Evolutionary conservation across 2,888 invertebrate genomes (phyloP), one percentile per base, ranked within the genome.

Genomic region (Tromatobia lineatoria): DNA sequence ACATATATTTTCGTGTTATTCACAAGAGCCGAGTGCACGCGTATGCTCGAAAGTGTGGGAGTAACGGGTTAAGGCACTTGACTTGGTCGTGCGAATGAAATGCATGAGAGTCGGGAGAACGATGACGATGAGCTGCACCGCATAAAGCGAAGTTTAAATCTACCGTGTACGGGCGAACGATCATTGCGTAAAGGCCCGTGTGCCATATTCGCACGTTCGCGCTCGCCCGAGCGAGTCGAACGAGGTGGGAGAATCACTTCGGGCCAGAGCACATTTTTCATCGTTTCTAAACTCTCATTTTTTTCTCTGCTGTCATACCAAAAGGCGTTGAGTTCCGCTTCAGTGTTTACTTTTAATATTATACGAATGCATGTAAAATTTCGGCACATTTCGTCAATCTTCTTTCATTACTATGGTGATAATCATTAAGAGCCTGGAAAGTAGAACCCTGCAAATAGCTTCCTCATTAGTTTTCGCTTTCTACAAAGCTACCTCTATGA

Each of bases 11-110:
- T 15, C 25, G 59, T 52, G 13, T 61, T 23, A 59, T 69, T 52
- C 25, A 20, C 23, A 42, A 76, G 66, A 57, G 54, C 66, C 76
- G 57, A 77, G 77, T 74, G 73, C 82, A 34, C 50, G 52, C 34
- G 47, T 50, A 42, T 15, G 23, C 20, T 25, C 34, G 29, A 82
- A 82, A 78, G 73, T 69, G 77, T 74, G 69, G 73, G 69, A 69
- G 77, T 67, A 52, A 59, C 73, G 67, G 59, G 66, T 57, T 34
- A n/a, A 66, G 57, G 57, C 81, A 82, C 82, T 82, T 77, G 82
- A 82, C 77, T 71, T 18, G 77, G 73, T 76, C 81, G 81, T 73
- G 77, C 59, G 82, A 82, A 77, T 59, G 50, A 54, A 77, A 73
- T 59, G 57, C 67, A 67, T 50, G 66, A 77, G 64, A 29, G 57